These are phyloP conservation scores for Artemia franciscana DNA, from an alignment of 1,140 invertebrate species.

Conservation along the genomic window DNA sequence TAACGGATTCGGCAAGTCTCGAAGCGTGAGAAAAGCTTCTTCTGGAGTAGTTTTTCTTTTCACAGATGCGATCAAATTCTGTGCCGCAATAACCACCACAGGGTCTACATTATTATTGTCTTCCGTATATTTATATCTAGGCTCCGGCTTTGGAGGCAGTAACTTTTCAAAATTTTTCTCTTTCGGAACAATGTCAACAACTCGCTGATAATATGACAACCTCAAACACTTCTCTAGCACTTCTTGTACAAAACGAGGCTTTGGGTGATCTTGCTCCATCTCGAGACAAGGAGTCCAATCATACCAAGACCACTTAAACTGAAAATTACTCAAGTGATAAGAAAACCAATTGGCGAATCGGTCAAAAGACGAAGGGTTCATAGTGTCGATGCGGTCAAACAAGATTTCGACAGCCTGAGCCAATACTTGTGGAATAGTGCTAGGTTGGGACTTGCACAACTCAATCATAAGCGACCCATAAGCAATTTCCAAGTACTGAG, in stretches of 20 bases:
- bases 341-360: constrained; percentile 94
- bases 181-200: constrained; percentile 73
- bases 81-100: constrained; percentile 32
- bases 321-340: constrained; percentile 97
- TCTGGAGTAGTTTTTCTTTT: constrained; percentile 67
- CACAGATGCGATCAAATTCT: constrained; percentile 59
- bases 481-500: constrained; percentile 68
- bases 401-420: constrained; percentile 93
- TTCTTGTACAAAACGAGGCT: constrained; percentile 74
- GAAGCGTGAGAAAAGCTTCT: constrained; percentile 67
- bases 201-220: constrained; percentile 24
- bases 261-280: constrained; percentile 69
- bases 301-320: constrained; percentile 97
- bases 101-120: constrained; percentile 45
- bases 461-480: constrained; percentile 92
- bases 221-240: constrained; percentile 70
- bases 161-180: constrained; percentile 53
- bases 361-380: constrained; percentile 92
- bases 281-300: constrained; percentile 67
- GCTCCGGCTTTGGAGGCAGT: constrained; percentile 49
- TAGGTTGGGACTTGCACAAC: constrained; percentile 84
- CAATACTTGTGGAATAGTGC: constrained; percentile 85
- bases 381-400: constrained; percentile 81
- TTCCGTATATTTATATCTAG: constrained; percentile 55
- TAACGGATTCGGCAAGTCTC: constrained; percentile 34